Evolutionary conservation across 2,113 vertebrate genomes (phyloP), one percentile per base, ranked within the genome.

Genomic region (Nothocercus julius): DNA sequence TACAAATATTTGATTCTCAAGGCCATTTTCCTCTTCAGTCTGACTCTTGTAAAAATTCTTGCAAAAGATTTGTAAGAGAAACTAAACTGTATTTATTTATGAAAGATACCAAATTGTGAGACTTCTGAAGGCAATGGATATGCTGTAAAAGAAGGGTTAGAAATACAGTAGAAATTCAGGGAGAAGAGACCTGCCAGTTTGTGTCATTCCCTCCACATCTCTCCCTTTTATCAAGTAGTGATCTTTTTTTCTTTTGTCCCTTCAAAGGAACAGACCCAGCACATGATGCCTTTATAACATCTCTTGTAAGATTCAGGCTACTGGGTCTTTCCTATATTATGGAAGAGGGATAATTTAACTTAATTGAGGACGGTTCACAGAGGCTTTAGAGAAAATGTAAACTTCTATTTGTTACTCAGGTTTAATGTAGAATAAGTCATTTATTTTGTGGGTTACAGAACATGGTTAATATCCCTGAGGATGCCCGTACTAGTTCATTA

Each of bases 141-240:
- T 24, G 2, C 30, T 74, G 27, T 12, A 66, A 44, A 81, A 61
- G 49, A 81, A 93, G 25, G 9, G 27, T 47, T n/a, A 68, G 66
- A 42, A 45, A 24, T 68, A n/a, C 14, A 15, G 34, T 24, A 62
- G n/a, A 47, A 22, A 22, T 27, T 18, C 10, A 30, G 21, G 54
- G 38, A 42, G 56, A 68, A 61, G 45, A 58, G 30, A 20, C 40
- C n/a, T 49, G 14, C 24, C 18, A 15, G 32, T 67, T 36, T 47
- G 18, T 38, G 27, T 82, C 0, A 3, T 59, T 84, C 86, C 78
- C 20, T 83, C 18, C 5, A 1, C 2, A 1, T n/a, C n/a, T n/a
- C n/a, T n/a, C n/a, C 69, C 16, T 66, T 93, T 15, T 81, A 2
- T 2, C 25, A 81, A 59, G 13, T 68, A 73, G 36, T 20, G 14